These are phyloP conservation scores for Cosmia trapezina DNA, from an alignment of 2,888 invertebrate genomes.

Conservation along the genomic window DNA sequence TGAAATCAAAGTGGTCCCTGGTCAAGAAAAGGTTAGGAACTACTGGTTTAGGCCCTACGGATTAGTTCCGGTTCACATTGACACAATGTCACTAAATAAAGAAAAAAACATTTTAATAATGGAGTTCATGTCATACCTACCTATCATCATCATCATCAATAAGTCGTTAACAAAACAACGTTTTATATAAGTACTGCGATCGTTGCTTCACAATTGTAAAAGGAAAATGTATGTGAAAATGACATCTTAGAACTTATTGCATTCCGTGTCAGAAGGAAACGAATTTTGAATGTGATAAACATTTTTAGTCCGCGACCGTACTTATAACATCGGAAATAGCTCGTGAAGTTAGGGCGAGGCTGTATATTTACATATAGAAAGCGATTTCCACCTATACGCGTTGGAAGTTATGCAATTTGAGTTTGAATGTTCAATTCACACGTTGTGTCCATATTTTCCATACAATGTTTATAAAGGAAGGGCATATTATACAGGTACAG, in stretches of 20 bases:
- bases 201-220: neutral
- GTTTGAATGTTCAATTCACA: conserved; percentile 18
- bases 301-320: neutral
- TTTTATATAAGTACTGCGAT: no score
- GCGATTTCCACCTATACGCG: conserved; percentile 20
- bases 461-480: neutral
- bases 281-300: neutral
- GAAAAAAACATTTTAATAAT: no score
- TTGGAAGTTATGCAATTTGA: conserved; percentile 3
- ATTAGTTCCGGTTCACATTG: neutral
- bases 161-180: neutral
- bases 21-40: no score
- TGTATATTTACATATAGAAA: conserved; percentile 43
- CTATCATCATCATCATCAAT: neutral
- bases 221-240: neutral
- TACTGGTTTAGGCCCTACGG: neutral
- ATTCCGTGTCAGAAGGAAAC: neutral
- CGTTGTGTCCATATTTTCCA: neutral
- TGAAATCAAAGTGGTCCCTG: no score
- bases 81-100: neutral
- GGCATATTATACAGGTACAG: neutral
- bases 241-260: neutral
- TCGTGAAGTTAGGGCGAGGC: conserved; percentile 3
- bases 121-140: neutral
- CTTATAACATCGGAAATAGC: conserved; percentile 12